A percentile compares a stretch with the other conserved stretches of the same genome.
These are phyloP conservation scores for Zygogramma bicolorata DNA, from an alignment of 2,888 invertebrate genomes.

Conservation along the genomic window DNA sequence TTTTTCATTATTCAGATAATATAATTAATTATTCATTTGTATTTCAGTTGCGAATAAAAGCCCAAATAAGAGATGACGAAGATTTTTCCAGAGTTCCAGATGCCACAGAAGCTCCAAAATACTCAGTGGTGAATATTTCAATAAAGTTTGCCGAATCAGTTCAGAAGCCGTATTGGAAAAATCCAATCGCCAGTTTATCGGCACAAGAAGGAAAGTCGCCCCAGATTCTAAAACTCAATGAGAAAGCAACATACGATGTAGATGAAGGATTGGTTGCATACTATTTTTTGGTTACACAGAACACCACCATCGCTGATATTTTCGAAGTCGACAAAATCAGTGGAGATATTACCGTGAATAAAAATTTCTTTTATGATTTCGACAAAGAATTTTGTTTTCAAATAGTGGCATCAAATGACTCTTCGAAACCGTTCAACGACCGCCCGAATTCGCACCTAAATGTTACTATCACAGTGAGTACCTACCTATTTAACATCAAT, in stretches of 20 bases:
- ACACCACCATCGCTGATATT: constrained; percentile 27
- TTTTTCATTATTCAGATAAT: not conserved
- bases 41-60: constrained; percentile 42
- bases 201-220: constrained; percentile 34
- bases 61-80: constrained; percentile 22
- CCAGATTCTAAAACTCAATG: constrained; percentile 9
- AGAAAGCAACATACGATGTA: constrained; percentile 27
- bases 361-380: constrained; percentile 67
- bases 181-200: constrained; percentile 28
- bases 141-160: constrained; percentile 43
- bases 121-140: constrained; percentile 24
- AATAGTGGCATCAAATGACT: constrained; percentile 68
- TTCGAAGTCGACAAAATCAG: constrained; percentile 42
- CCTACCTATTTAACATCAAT: not conserved
- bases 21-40: not conserved
- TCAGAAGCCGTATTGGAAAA: constrained; percentile 43
- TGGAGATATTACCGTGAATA: constrained; percentile 45
- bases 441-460: constrained; percentile 34
- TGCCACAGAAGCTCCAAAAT: constrained; percentile 36
- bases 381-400: constrained; percentile 63
- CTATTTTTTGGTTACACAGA: constrained; percentile 42
- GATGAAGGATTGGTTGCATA: constrained; percentile 25
- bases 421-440: constrained; percentile 24
- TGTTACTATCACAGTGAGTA: constrained; percentile 48
- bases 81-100: constrained; percentile 14